Conservation (phyloP, 2,888 invertebrate genomes). For the Epinotia bilunana region DNA sequence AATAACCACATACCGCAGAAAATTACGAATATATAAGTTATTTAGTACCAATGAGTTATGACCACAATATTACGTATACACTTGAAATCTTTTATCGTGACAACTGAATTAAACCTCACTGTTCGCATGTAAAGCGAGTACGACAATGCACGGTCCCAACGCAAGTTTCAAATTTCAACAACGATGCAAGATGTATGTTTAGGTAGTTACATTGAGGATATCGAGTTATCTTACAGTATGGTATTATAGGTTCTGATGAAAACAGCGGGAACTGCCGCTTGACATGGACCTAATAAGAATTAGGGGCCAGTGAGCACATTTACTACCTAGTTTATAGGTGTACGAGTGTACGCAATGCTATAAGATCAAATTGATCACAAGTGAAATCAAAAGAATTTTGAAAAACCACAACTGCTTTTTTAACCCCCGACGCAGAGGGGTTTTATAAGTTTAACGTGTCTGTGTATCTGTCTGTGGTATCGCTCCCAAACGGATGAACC, state of each 20-base stretch:
- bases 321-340: not conserved
- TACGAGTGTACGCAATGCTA: not conserved
- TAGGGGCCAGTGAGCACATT: not conserved
- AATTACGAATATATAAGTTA: not conserved
- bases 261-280: not conserved
- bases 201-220: not conserved
- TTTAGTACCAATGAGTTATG: not conserved
- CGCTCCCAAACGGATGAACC: no score
- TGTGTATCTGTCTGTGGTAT: no score
- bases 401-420: no score
- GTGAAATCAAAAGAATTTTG: no score
- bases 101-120: not conserved
- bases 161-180: constrained; percentile 9
- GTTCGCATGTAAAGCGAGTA: not conserved
- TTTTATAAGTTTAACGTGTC: no score
- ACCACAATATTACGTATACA: not conserved
- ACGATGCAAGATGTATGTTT: not conserved
- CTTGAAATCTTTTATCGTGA: not conserved
- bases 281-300: not conserved
- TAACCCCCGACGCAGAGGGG: no score
- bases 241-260: constrained; percentile 7
- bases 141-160: constrained; percentile 13
- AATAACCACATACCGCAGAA: not conserved
- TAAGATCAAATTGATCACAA: not conserved
- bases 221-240: not conserved